These are phyloP conservation scores for Drosophila pectinifera DNA, from an alignment of 1,140 invertebrate species.

Conservation along the genomic window DNA sequence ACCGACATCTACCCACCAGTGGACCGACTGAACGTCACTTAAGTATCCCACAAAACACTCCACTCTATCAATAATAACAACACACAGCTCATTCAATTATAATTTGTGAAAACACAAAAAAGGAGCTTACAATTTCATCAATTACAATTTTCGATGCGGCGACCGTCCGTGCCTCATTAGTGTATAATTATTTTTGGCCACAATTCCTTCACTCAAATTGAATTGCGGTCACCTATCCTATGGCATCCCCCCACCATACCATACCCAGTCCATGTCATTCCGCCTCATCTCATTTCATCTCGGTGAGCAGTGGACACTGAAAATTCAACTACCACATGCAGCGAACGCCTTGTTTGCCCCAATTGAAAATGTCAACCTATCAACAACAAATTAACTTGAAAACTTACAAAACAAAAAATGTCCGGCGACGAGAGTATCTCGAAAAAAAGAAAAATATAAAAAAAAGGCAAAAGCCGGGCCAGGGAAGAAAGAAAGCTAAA, in stretches of 20 bases:
- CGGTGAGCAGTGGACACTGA: slow-evolving; percentile 15
- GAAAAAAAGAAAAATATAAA: slow-evolving; percentile 21
- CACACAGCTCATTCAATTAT: slow-evolving; percentile 33
- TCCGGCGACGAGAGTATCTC: slow-evolving; percentile 21
- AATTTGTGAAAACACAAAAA: slow-evolving; percentile 24
- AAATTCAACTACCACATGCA: slow-evolving; percentile 62
- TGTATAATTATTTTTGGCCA: slow-evolving; percentile 51
- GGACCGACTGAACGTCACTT: slow-evolving; percentile 37
- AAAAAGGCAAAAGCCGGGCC: slow-evolving; percentile 49
- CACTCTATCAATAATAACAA: slow-evolving; percentile 39
- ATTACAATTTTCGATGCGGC: slow-evolving; percentile 6
- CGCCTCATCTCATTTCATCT: slow-evolving; percentile 48
- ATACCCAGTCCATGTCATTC: slow-evolving; percentile 16
- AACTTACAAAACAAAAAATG: slow-evolving; percentile 60
- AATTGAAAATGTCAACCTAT: slow-evolving; percentile 81
- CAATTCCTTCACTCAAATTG: slow-evolving; percentile 56
- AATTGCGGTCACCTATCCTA: slow-evolving; percentile 54
- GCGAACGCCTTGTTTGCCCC: slow-evolving; percentile 67
- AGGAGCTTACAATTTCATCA: slow-evolving; percentile 36
- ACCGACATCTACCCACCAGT: slow-evolving; percentile 41
- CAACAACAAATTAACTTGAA: slow-evolving; percentile 79
- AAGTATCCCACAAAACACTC: slow-evolving; percentile 29
- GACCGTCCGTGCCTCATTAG: slow-evolving; percentile 32
- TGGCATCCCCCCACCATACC: not conserved
- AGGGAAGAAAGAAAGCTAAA: slow-evolving; percentile 64